These are phyloP conservation scores for Acheta domesticus DNA, from an alignment of 2,888 invertebrate species.

Conservation along the genomic window DNA sequence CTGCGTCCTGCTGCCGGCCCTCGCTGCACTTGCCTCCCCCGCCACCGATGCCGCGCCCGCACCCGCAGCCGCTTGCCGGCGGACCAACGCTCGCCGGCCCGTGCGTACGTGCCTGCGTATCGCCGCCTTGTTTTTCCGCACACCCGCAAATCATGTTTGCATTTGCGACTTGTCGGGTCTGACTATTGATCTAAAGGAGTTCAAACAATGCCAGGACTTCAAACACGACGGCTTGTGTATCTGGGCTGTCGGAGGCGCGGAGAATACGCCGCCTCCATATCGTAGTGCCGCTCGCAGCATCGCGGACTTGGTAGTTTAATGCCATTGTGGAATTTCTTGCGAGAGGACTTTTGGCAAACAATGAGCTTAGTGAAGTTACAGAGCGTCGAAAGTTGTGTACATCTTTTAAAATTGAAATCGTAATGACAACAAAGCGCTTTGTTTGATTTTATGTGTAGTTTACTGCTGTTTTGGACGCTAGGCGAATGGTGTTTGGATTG, in stretches of 20 bases:
- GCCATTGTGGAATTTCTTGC: too few relatives aligned
- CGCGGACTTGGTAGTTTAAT: too few relatives aligned
- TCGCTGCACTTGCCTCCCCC: background rate
- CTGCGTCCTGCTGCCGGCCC: background rate
- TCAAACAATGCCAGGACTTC: slow-evolving; percentile 2
- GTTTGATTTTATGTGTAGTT: too few relatives aligned
- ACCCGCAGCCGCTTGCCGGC: background rate
- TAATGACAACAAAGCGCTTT: too few relatives aligned
- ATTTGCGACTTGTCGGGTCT: slow-evolving; percentile 7
- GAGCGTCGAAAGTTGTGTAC: too few relatives aligned
- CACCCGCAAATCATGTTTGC: slow-evolving; percentile 18
- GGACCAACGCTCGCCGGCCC: background rate
- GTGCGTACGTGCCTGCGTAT: background rate
- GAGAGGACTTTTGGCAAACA: too few relatives aligned
- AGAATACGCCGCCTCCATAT: too few relatives aligned
- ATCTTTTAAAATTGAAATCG: too few relatives aligned
- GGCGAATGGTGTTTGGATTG: too few relatives aligned
- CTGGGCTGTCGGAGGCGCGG: background rate
- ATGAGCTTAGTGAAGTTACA: too few relatives aligned
- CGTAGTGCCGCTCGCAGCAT: too few relatives aligned
- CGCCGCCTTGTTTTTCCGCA: background rate
- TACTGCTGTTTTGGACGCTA: too few relatives aligned
- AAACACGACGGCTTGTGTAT: slow-evolving; percentile 18
- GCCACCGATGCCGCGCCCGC: background rate
- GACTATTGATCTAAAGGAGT: slow-evolving; percentile 18